Conservation (phyloP, 2,888 invertebrate genomes). For the Hypomecis atomaria region DNA sequence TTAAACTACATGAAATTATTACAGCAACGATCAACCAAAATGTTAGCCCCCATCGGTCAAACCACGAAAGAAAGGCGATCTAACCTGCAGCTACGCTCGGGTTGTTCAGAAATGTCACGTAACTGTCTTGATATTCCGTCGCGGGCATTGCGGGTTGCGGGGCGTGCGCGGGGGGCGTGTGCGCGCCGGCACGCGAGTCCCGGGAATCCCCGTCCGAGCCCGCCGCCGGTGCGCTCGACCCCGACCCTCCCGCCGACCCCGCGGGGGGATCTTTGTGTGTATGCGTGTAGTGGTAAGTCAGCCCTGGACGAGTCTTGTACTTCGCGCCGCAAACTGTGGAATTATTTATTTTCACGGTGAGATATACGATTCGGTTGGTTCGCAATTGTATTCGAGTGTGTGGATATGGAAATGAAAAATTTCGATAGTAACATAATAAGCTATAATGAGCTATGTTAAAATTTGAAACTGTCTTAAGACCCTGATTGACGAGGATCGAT, state of each 20-base stretch:
- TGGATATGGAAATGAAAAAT: constrained; percentile 20
- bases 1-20: not conserved
- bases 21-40: not conserved
- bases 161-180: constrained; percentile 76
- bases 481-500: no score
- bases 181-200: constrained; percentile 89
- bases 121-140: constrained; percentile 87
- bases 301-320: constrained; percentile 98
- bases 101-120: constrained; percentile 87
- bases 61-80: constrained; percentile 35
- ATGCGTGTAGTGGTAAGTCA: constrained; percentile 98
- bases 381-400: not conserved
- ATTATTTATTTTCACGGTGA: not conserved
- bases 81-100: constrained; percentile 72
- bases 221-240: constrained; percentile 49
- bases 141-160: constrained; percentile 58
- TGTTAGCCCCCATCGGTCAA: constrained; percentile 30
- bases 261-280: constrained; percentile 88
- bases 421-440: not conserved
- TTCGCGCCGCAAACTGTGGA: constrained; percentile 95
- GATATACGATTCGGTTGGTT: not conserved
- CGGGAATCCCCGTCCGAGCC: constrained; percentile 69
- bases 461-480: no score
- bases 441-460: no score
- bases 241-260: constrained; percentile 46